phyloP scores from a whole-genome alignment of 2,797 vertebrate genomes.

The Molothrus aeneus region DNA sequence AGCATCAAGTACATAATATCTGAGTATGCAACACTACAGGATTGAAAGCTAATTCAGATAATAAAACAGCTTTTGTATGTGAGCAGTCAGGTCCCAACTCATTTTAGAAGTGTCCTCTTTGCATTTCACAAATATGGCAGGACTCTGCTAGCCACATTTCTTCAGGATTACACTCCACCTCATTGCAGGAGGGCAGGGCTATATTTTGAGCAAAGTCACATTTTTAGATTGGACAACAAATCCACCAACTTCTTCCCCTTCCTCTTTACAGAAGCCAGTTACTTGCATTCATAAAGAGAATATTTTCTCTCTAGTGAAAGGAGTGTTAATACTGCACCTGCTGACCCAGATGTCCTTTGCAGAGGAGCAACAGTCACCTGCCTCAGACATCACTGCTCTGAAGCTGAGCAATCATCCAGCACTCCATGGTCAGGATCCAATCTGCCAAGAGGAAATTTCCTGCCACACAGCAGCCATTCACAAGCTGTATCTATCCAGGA shows the following conservation, averaged over 20 bases:
- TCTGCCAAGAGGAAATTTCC: background rate
- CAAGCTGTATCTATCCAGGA: background rate
- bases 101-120: background rate
- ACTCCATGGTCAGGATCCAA: background rate
- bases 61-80: background rate
- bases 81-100: background rate
- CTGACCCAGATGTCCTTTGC: background rate
- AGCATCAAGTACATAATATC: background rate
- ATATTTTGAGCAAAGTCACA: background rate
- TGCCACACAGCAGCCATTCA: accelerated
- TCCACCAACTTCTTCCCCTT: background rate
- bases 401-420: background rate
- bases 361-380: background rate
- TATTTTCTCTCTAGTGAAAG: background rate
- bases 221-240: background rate
- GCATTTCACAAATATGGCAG: background rate
- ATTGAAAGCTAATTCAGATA: background rate
- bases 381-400: background rate
- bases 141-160: background rate
- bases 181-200: background rate
- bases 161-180: background rate
- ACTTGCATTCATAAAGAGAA: background rate
- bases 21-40: background rate
- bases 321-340: background rate
- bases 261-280: background rate